Evolutionary conservation across 35 echinoderm and acorn worm species (phyloP).

Genomic region (Acanthaster planci): DNA sequence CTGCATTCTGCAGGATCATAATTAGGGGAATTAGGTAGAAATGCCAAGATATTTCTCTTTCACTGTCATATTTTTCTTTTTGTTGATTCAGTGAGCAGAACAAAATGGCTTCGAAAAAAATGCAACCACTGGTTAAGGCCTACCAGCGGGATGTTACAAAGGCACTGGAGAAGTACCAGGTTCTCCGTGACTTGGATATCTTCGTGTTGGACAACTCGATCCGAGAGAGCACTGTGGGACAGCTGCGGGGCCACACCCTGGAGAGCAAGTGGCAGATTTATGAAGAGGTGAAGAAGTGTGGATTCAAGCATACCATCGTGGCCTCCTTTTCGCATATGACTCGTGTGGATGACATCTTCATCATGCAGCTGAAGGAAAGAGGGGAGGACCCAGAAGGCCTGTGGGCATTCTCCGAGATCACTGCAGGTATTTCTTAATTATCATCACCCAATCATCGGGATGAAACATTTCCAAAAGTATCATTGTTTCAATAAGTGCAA

Average conservation of each 20-base stretch:
- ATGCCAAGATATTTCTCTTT: no score
- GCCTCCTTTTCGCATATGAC: constrained; percentile 40
- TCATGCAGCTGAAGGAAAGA: constrained; percentile 33
- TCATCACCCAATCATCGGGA: no score
- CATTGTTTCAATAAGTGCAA: no score
- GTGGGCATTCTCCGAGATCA: constrained; percentile 52
- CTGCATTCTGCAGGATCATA: no score
- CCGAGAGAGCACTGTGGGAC: constrained; percentile 44
- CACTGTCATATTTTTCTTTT: no score
- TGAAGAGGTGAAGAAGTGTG: constrained; percentile 23
- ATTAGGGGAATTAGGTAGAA: no score
- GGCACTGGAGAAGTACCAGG: neutral
- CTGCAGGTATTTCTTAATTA: no score
- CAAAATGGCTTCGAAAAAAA: no score
- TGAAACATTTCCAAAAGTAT: no score
- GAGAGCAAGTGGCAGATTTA: constrained; percentile 45
- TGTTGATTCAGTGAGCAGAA: no score
- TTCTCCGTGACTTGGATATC: constrained; percentile 17
- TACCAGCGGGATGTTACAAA: neutral
- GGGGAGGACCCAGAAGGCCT: constrained; percentile 42
- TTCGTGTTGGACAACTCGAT: constrained; percentile 41
- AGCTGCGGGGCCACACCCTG: constrained; percentile 44
- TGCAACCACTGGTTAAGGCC: neutral
- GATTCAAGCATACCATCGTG: constrained; percentile 42
- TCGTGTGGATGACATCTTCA: no score